Evolutionary conservation across 1,140 invertebrate genomes (phyloP).

Genomic region (Leptonema lineaticorne): DNA sequence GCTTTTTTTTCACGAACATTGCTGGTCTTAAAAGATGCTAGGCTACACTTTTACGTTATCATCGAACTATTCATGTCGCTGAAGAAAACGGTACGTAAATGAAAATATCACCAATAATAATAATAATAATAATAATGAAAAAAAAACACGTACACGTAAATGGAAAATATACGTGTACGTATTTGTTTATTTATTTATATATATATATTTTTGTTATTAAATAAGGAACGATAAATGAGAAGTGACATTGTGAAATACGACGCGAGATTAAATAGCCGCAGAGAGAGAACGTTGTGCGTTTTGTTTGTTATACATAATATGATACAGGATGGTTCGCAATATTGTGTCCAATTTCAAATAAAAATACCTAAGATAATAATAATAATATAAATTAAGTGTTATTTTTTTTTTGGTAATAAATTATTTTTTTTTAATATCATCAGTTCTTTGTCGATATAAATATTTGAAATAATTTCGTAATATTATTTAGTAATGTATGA

Average conservation of each 20-base stretch:
- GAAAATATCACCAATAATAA: slow-evolving; percentile 15
- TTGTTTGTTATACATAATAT: background rate
- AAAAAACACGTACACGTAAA: too few species aligned
- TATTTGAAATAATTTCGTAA: too few species aligned
- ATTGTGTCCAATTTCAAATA: too few species aligned
- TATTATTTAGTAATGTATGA: too few species aligned
- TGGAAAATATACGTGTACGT: too few species aligned
- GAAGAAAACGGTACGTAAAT: slow-evolving; percentile 31
- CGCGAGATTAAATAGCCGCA: slow-evolving; percentile 23
- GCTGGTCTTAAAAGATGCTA: background rate
- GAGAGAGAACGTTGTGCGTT: slow-evolving; percentile 12
- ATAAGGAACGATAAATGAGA: slow-evolving; percentile 37
- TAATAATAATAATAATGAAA: too few species aligned
- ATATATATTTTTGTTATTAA: slow-evolving; percentile 30
- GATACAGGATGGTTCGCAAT: background rate
- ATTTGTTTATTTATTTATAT: too few species aligned
- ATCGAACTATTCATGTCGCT: slow-evolving; percentile 19
- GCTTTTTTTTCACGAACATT: slow-evolving; percentile 38
- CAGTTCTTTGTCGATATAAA: too few species aligned
- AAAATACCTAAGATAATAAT: too few species aligned
- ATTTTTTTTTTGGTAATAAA: too few species aligned
- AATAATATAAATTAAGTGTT: too few species aligned
- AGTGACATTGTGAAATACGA: slow-evolving; percentile 32
- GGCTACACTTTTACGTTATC: slow-evolving; percentile 18
- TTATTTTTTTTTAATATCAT: too few species aligned